Percentiles rank a stretch among this genome's conserved stretches.
Conservation (phyloP, 2,113 vertebrate genomes). For the Peromyscus californicus region DNA sequence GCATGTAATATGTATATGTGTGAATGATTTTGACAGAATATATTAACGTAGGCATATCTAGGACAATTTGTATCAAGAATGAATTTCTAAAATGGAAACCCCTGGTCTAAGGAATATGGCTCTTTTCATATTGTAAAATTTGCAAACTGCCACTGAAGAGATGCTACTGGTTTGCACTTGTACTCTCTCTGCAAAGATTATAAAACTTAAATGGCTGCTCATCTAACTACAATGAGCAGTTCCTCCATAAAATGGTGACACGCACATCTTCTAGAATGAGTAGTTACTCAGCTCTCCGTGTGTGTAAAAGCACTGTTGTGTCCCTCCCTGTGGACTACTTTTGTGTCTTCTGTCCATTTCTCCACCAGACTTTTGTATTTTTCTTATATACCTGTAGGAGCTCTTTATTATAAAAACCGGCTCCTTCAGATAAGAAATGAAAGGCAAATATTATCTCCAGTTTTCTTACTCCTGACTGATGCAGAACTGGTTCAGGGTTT, state of each 20-base stretch:
- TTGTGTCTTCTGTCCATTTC: not conserved
- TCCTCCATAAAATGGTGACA: not conserved
- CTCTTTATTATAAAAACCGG: not conserved
- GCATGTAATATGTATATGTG: not conserved
- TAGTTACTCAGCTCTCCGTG: not conserved
- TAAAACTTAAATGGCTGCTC: not conserved
- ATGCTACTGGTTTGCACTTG: not conserved
- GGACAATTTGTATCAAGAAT: not conserved
- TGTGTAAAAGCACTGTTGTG: not conserved
- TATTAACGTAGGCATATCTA: not conserved
- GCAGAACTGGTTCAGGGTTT: not conserved
- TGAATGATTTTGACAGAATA: not conserved
- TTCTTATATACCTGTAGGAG: not conserved
- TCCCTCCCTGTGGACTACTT: not conserved
- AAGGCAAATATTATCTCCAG: conserved; percentile 6
- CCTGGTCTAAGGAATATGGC: not conserved
- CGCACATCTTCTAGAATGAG: not conserved
- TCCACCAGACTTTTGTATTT: not conserved
- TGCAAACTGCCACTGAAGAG: not conserved
- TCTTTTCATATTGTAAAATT: conserved; percentile 24
- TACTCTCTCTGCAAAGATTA: not conserved
- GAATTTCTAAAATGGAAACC: conserved; percentile 49
- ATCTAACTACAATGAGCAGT: not conserved
- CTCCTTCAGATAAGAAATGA: not conserved
- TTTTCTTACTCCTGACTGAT: not conserved